These are phyloP conservation scores for Digitonthophagus gazella DNA, from an alignment of 2,888 invertebrate genomes.

Conservation along the genomic window DNA sequence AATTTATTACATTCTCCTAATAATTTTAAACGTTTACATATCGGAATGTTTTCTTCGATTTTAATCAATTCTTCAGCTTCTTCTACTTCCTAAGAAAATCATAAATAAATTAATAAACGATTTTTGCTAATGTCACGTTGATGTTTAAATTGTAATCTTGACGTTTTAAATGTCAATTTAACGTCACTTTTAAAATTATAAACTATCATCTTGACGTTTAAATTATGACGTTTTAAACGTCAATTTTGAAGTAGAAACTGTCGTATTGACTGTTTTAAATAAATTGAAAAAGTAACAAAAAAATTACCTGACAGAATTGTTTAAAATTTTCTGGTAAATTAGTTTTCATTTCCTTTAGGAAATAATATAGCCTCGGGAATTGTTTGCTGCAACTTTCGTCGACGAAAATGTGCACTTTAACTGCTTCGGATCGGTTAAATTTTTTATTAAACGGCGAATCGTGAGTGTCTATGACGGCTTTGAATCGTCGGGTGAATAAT, in stretches of 20 bases:
- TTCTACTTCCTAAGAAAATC: constrained; percentile 37
- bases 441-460: constrained; percentile 38
- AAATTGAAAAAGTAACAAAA: not conserved
- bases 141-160: no score
- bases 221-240: no score
- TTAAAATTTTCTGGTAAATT: constrained; percentile 47
- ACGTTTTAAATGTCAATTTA: no score
- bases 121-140: no score
- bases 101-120: not conserved
- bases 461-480: constrained; percentile 64
- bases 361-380: constrained; percentile 60
- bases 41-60: constrained; percentile 49
- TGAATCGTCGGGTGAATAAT: constrained; percentile 68
- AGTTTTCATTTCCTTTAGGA: constrained; percentile 54
- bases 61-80: constrained; percentile 53
- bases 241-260: not conserved
- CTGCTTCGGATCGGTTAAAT: constrained; percentile 28
- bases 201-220: not conserved
- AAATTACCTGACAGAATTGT: constrained; percentile 36
- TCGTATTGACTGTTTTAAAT: not conserved
- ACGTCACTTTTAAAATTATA: no score
- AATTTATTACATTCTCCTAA: constrained; percentile 64
- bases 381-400: constrained; percentile 61
- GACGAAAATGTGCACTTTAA: constrained; percentile 56
- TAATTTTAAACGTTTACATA: constrained; percentile 63